These are phyloP conservation scores for Drosophila sordidula DNA, from an alignment of 2,888 invertebrate species.

Conservation along the genomic window DNA sequence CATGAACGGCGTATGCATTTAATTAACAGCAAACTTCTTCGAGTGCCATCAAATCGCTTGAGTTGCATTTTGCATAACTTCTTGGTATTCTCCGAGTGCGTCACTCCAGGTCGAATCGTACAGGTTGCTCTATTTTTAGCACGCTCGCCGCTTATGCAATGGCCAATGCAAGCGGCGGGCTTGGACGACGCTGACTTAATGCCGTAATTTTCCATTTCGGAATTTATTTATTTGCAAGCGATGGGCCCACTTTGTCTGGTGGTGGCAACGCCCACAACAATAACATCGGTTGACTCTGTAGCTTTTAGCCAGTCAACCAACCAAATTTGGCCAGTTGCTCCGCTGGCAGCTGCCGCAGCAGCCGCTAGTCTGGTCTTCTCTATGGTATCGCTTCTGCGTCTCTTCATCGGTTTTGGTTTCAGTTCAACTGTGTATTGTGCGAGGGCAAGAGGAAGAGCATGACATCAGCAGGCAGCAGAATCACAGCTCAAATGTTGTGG, in stretches of 20 bases:
- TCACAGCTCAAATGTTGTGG: conserved; percentile 26
- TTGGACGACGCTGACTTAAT: conserved; percentile 24
- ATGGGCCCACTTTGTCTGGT: conserved; percentile 44
- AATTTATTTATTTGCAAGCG: conserved; percentile 19
- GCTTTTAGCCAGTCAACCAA: conserved; percentile 15
- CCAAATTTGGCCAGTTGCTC: conserved; percentile 49
- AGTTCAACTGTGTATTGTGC: conserved; percentile 23
- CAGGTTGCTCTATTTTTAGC: conserved; percentile 41
- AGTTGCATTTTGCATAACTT: conserved; percentile 52
- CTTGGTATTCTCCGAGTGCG: conserved; percentile 47
- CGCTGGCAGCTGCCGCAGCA: conserved; percentile 12
- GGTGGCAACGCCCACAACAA: conserved; percentile 33
- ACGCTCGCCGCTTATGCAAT: conserved; percentile 54
- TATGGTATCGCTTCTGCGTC: conserved; percentile 4
- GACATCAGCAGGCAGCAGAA: conserved; percentile 52
- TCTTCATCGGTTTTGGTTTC: conserved; percentile 27
- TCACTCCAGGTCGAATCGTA: conserved; percentile 20
- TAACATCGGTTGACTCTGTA: conserved; percentile 11
- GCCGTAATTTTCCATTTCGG: conserved; percentile 46
- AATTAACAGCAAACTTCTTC: conserved; percentile 35
- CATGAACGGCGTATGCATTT: conserved; percentile 38
- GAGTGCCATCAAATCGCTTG: conserved; percentile 29
- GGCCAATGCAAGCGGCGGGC: conserved; percentile 24
- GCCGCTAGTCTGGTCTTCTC: conserved; percentile 13
- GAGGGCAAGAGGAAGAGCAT: conserved; percentile 28